Percentiles rank a stretch among this genome's conserved stretches.
Conservation (phyloP, 2,113 vertebrate genomes). For the Mionectes macconnelli region DNA sequence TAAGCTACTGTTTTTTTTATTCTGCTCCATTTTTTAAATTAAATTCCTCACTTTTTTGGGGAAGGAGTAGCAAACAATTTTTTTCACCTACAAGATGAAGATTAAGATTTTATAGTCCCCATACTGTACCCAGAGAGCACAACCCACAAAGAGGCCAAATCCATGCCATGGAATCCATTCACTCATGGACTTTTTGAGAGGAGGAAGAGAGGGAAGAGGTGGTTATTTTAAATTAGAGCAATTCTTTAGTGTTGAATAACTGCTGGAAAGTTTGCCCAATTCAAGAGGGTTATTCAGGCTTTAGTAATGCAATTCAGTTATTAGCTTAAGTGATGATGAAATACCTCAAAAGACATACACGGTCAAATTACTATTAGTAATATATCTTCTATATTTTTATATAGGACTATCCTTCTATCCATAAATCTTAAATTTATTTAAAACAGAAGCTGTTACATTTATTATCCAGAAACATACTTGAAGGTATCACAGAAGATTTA, state of each 20-base stretch:
- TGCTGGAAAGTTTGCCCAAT: not conserved
- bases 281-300: not conserved
- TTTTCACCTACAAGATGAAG: not conserved
- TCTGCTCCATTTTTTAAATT: conserved; percentile 18
- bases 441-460: conserved; percentile 30
- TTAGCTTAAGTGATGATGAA: conserved; percentile 57
- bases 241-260: not conserved
- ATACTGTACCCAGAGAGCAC: not conserved
- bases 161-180: not conserved
- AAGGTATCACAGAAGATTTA: not conserved
- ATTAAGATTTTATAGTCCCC: conserved; percentile 20
- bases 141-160: not conserved
- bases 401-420: not conserved
- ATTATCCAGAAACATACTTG: conserved; percentile 6
- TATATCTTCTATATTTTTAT: conserved; percentile 30
- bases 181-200: not conserved
- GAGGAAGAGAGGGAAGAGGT: not conserved
- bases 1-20: conserved; percentile 50
- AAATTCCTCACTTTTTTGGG: not conserved
- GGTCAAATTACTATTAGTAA: conserved; percentile 11
- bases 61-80: not conserved
- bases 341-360: conserved; percentile 21
- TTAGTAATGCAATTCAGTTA: conserved; percentile 41
- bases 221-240: not conserved
- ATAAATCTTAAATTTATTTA: conserved; percentile 46